These are phyloP conservation scores for Nylanderia fulva DNA, from an alignment of 1,140 invertebrate species.

Conservation along the genomic window DNA sequence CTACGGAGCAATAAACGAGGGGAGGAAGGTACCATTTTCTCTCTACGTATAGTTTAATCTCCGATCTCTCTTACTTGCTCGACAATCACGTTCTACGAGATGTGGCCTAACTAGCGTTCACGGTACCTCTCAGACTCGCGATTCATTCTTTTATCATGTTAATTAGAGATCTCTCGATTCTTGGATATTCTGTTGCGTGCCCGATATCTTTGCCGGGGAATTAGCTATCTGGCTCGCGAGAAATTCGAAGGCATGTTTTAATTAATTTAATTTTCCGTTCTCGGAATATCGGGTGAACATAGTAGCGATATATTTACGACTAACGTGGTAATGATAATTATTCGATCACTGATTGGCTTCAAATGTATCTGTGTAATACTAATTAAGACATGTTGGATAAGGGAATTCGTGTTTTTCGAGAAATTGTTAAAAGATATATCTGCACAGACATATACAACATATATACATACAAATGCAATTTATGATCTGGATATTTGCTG, in stretches of 20 bases:
- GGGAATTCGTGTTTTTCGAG: background rate
- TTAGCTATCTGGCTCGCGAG: background rate
- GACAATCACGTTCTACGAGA: constrained; percentile 54
- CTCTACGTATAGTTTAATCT: constrained; percentile 50
- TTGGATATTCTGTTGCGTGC: background rate
- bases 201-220: background rate
- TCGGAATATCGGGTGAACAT: background rate
- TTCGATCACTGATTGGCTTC: background rate
- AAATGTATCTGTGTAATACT: constrained; percentile 4
- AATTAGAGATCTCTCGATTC: constrained; percentile 13
- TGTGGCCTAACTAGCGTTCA: background rate
- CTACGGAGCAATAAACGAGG: constrained; percentile 81
- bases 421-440: background rate
- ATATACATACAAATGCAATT: background rate
- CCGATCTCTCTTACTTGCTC: constrained; percentile 50
- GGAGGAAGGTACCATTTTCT: constrained; percentile 61
- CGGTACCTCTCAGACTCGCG: background rate
- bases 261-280: background rate
- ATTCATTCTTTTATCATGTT: constrained; percentile 46
- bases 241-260: background rate
- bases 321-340: background rate
- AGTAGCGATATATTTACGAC: constrained; percentile 1
- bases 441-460: background rate
- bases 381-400: background rate
- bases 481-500: background rate